Base-by-base conservation (phyloP, 2,113 vertebrate species). In the Boulengeromyrus knoepffleri region DNA sequence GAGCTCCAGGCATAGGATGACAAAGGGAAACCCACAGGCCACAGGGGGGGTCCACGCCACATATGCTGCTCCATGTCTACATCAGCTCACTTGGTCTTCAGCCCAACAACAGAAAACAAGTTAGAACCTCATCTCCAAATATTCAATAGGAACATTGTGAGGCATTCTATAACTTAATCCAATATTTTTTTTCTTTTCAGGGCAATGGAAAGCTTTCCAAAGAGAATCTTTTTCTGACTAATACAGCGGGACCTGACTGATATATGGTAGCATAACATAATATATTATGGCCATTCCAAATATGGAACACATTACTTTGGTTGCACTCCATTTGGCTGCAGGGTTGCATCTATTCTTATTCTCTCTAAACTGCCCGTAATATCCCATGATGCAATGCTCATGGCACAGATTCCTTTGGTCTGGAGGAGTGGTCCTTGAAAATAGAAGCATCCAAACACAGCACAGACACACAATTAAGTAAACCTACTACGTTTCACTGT, bases 21-120 rank as follows among this genome's bases (percentile, higher is more conserved):
- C 98, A 99, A 99, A 99, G 99, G 99, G 99, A 99, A 99, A 95
- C 97, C 97, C 98, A 98, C 95, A 95, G 94, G 97, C 97, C 98
- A 97, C 96, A 95, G 58, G 58, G 95, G 94, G 90, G 2, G 91
- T 50, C 45, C 85, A 50, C 42, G 87, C 90, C 58, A 47, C 27
- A 17, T 92, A 58, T 90, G 52, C 89, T 21, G 92, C 89, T 52
- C 89, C 50, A 31, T 3, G 62, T 42, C 89, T 90, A 80, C 87
- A 47, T 49, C 8, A 21, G 42, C 45, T 46, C 45, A n/a, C 83
- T 42, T 8, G 36, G 36, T 31, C 62, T 70, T 70, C 62, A 80
- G 31, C 74, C 74, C 36, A 42, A n/a, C 74, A 77, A 15, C 74
- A 77, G 74, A 39, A 46, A 24, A 21, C 83, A 49, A 9, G 39